Base-by-base conservation (phyloP, 2,888 invertebrate genomes). In the Gastrophysa polygoni region DNA sequence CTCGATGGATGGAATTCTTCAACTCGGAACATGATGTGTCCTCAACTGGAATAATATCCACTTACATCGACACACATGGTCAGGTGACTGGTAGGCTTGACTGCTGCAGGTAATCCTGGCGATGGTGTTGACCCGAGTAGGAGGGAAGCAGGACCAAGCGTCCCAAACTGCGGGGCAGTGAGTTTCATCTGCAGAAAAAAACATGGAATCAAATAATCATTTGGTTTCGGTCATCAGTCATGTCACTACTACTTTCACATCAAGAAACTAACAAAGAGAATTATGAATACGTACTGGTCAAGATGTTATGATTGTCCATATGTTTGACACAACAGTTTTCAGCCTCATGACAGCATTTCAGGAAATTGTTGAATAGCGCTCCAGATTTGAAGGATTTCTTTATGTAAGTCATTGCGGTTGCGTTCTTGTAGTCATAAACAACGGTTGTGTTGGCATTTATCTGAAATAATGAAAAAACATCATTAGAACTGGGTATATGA, bases 141-240 rank as follows among this genome's bases (percentile, higher is more conserved):
- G 74, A 11, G 79, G 80, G 83, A 87, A 88, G 73, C 89, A 89
- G 4, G 84, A 84, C 88, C 88, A 89, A 0, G 84, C 88, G 66
- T 89, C 89, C 83, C 88, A 89, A 0, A 86, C 83, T 8, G 85
- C 79, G 11, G 84, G 84, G 74, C 89, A 89, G 59, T 75, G 69
- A 18, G 73, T 71, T 18, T 52, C 56, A 56, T 38, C 78, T 77
- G 61, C 24, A 24, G 24, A 24, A 24, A n/a, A n/a, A n/a, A n/a
- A n/a, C n/a, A n/a, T n/a, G n/a, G n/a, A n/a, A n/a, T n/a, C n/a
- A n/a, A n/a, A n/a, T n/a, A n/a, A n/a, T n/a, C n/a, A n/a, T n/a
- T n/a, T n/a, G n/a, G n/a, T n/a, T n/a, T n/a, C n/a, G n/a, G n/a
- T n/a, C n/a, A 24, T 3, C 24, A 5, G 24, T 7, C 24, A 24